Percentiles rank a stretch among this genome's conserved stretches.
Evolutionary conservation across 2,113 vertebrate genomes (phyloP).

Genomic region (Tinamus guttatus): DNA sequence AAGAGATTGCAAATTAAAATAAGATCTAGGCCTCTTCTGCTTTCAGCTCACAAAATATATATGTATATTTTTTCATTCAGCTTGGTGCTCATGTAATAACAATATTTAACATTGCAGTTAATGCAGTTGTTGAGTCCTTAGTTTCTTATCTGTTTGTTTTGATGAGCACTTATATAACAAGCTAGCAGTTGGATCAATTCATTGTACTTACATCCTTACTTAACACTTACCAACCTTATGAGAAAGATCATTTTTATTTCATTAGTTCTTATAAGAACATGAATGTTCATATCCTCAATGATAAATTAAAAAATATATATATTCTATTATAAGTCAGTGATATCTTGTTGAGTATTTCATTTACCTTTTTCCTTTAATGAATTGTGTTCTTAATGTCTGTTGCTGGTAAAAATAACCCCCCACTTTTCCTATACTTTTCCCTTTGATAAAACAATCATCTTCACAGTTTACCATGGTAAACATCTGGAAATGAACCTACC

Average conservation of each 20-base stretch:
- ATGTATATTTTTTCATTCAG: not conserved
- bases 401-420: not conserved
- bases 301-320: not conserved
- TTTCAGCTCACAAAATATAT: not conserved
- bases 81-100: not conserved
- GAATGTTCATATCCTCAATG: fast-evolving
- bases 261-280: not conserved
- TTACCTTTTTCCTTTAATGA: not conserved
- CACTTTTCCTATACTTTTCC: not conserved
- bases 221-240: not conserved
- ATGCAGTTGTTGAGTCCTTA: not conserved
- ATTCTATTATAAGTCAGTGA: not conserved
- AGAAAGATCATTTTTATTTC: not conserved
- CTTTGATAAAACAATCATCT: not conserved
- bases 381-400: not conserved
- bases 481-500: not conserved
- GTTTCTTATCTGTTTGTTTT: not conserved
- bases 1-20: not conserved
- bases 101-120: not conserved
- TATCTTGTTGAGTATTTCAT: not conserved
- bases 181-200: not conserved
- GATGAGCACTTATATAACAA: not conserved
- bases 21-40: not conserved
- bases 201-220: not conserved
- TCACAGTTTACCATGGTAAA: not conserved